Evolutionary conservation across 2,888 invertebrate species (phyloP), one percentile per base, ranked within the genome.

Genomic region (Emmelina monodactyla): DNA sequence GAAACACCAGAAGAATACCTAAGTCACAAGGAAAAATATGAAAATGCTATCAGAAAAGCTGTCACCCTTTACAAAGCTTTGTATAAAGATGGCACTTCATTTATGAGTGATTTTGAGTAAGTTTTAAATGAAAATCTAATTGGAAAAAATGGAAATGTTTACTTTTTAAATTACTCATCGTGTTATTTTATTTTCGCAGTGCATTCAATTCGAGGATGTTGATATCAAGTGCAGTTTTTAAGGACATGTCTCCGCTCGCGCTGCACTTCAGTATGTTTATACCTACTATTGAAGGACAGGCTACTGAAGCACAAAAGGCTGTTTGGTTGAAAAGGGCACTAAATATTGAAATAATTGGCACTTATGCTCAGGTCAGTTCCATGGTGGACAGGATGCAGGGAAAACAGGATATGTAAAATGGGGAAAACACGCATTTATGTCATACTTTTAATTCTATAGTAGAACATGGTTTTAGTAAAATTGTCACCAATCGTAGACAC

Each of bases 211-310:
- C n/a, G n/a, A n/a, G n/a, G n/a, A n/a, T n/a, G n/a, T n/a, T n/a
- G n/a, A n/a, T n/a, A n/a, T n/a, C n/a, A n/a, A n/a, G n/a, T n/a
- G n/a, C n/a, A n/a, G 22, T 63, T 31, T 70, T 88, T 34, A 85
- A 85, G 58, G 89, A 90, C 54, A 87, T 86, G 33, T 84, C 86
- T 45, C 91, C 85, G 0, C 61, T 85, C 25, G 64, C 85, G 10
- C 76, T 97, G 1, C 96, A 97, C 57, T 88, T 86, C 56, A 85
- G 88, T 1, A 96, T 97, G 96, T 96, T 97, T 58, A 82, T 94
- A 31, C 93, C 94, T 0, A 85, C 94, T 0, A 75, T 97, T 31
- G 81, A 90, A 78, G 92, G 92, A 0, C 94, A 94, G 61, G 93
- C 87, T n/a, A 88, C 89, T 2, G 80, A 88, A 25, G 89, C 94